These are phyloP conservation scores for Pristis pectinata DNA, from an alignment of 2,797 vertebrate species.

Conservation along the genomic window DNA sequence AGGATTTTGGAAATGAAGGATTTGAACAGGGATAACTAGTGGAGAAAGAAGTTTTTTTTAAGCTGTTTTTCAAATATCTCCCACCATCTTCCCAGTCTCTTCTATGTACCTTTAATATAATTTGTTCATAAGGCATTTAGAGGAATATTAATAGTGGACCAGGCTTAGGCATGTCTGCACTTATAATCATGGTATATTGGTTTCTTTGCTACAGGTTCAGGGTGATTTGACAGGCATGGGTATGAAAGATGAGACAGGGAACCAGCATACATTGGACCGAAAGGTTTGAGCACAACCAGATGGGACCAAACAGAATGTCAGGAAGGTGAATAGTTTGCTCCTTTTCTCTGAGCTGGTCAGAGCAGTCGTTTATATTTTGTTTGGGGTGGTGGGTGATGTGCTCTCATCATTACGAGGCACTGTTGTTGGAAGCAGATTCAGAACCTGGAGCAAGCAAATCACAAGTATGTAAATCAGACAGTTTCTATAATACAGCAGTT, in stretches of 20 bases:
- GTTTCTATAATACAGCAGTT: neutral
- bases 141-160: neutral
- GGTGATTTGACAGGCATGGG: neutral
- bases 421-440: neutral
- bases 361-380: neutral
- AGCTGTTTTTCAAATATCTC: neutral
- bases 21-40: neutral
- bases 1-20: neutral
- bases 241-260: neutral
- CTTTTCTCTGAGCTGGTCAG: neutral
- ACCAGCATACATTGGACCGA: no score
- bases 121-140: neutral
- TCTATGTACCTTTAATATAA: neutral
- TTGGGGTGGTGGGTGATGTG: neutral
- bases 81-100: neutral
- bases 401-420: neutral
- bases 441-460: neutral
- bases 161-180: neutral
- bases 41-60: neutral
- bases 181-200: neutral
- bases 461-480: neutral
- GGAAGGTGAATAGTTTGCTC: neutral
- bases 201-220: neutral
- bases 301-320: no score
- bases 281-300: no score